These are phyloP conservation scores for Limonius californicus DNA, from an alignment of 1,140 invertebrate genomes.

Conservation along the genomic window DNA sequence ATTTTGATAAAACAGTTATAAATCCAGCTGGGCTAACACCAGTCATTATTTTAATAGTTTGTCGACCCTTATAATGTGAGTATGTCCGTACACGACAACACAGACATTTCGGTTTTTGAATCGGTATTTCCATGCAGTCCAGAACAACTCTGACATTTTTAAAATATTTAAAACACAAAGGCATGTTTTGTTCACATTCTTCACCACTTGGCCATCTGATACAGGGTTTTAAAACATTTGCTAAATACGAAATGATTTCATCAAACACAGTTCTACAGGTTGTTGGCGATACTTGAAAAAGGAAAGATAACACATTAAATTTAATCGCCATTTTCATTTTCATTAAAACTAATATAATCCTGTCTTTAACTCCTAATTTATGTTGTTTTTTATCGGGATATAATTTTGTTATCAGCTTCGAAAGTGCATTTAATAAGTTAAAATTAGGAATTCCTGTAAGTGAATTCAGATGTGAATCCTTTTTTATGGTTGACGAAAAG, in stretches of 20 bases:
- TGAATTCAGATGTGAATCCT: neutral
- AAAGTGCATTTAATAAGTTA: neutral
- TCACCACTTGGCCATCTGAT: neutral
- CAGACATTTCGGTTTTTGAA: neutral
- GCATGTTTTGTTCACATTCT: neutral
- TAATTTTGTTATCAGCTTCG: neutral
- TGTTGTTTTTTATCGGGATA: neutral
- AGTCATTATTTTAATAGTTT: conserved; percentile 3
- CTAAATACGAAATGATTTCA: too few species aligned
- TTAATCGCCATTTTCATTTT: neutral
- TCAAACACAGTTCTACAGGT: neutral
- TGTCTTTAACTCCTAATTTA: neutral
- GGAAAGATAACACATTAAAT: neutral
- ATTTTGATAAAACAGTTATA: neutral
- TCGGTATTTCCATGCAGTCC: neutral
- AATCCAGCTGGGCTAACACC: neutral
- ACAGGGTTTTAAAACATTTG: neutral
- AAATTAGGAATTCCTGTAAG: neutral
- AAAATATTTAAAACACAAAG: conserved; percentile 2
- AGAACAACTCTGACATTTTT: neutral
- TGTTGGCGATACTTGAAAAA: neutral
- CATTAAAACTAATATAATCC: neutral
- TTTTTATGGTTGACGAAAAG: neutral
- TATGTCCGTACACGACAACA: conserved; percentile 3
- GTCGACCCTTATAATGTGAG: neutral